Evolutionary conservation across 2,113 vertebrate species (phyloP), one percentile per base, ranked within the genome.

Genomic region (Cyprinodon variegatus): DNA sequence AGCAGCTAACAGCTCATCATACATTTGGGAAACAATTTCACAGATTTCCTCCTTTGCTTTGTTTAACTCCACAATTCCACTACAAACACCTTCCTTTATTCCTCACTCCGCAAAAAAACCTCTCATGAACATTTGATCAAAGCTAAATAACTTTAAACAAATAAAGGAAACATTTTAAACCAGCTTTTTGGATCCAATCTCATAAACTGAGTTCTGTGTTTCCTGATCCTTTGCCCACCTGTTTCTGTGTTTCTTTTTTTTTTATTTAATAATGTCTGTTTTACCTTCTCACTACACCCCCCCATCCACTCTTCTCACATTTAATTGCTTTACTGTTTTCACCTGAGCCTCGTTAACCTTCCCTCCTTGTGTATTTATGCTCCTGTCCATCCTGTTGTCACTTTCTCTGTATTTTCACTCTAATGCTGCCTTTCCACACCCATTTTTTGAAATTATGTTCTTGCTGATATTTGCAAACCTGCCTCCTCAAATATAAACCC

Each of bases 291-390:
- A 17, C 37, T 22, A 36, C 65, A 57, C 50, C 43, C 43, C 9
- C 9, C 9, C 9, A 11, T 57, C 65, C 41, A 15, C 65, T 7
- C n/a, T 36, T 39, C 12, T 57, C 20, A 68, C 36, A 38, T 39
- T 57, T 57, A 57, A 37, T 15, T 45, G 64, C 45, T 11, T 45
- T n/a, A 66, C 46, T 45, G 57, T 43, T 70, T 17, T 61, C 57
- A 61, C 57, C 39, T 45, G 57, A 70, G 39, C 22, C 67, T 69
- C 11, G 11, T 57, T 57, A 59, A 53, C 37, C 37, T 69, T 39
- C 4, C 68, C n/a, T 45, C 57, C 12, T 29, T 60, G 50, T 41
- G 17, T 22, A 59, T 41, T 61, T 43, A 43, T 70, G 10, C 10
- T 43, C 36, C 46, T 39, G 1, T 39, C 36, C 53, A 15, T 22